Base-by-base conservation (phyloP, 2,113 vertebrate species). In the Oenanthe melanoleuca region DNA sequence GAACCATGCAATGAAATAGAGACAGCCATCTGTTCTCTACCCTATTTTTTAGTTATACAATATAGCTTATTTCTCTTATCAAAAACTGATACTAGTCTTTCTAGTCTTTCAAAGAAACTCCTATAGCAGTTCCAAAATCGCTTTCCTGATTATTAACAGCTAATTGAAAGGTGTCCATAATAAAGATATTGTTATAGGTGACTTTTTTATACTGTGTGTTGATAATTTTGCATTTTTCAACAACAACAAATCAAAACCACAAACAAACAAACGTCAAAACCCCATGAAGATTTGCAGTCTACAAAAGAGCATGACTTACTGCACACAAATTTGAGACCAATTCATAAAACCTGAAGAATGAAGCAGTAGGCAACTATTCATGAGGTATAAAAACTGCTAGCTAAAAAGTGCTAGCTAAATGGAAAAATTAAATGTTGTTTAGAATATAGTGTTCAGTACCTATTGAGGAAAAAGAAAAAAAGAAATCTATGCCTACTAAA, bases 121-220 rank as follows among this genome's bases (percentile, higher is more conserved):
- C 18, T 63, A 12, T 2, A 53, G 1, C 4, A 61, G 44, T 53
- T 75, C 12, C 38, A 66, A 29, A 19, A 55, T 40, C 12, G 67
- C 8, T 55, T 86, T 67, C 26, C 16, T 50, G 17, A 44, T 5
- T 40, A 19, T 40, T 44, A 67, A 37, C 0, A 0, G 15, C 9
- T 53, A 31, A 57, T 63, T 71, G 55, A 50, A 7, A 55, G 3
- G 4, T 59, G 3, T 22, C 9, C 1, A 21, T 78, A 49, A 56
- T 11, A 45, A 3, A 50, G 2, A 3, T 38, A 50, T 38, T 34
- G 0, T 57, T 50, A n/a, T 13, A 37, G 3, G 7, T 6, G 0
- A 1, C 0, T 11, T 44, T 45, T 49, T 37, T 14, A 18, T 25
- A 5, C 6, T 24, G 1, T 38, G 4, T 34, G 5, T 31, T 34